Evolutionary conservation across 2,888 invertebrate species (phyloP).

Genomic region (Bhutanitis thaidina): DNA sequence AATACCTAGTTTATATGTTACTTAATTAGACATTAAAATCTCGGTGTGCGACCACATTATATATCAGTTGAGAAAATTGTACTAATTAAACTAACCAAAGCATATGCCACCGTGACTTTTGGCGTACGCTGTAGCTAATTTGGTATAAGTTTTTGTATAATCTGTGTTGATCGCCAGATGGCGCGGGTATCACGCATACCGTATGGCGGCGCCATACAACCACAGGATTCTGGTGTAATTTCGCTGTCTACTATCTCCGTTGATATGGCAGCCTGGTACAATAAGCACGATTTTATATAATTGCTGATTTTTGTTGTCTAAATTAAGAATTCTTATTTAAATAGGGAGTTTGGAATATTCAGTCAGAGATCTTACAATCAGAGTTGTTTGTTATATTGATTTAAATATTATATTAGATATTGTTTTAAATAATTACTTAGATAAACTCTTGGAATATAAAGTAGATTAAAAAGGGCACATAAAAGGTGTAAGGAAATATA

Average conservation of each 20-base stretch:
- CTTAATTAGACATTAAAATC: background rate
- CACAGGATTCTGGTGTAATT: constrained; percentile 46
- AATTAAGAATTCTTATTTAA: no score
- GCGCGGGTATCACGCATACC: constrained; percentile 42
- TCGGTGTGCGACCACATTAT: background rate
- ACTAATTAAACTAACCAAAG: constrained; percentile 56
- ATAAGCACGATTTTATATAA: background rate
- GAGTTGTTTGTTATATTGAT: no score
- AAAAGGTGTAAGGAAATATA: no score
- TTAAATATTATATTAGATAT: no score
- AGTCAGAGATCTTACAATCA: no score
- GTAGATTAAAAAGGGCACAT: no score
- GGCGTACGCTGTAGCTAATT: constrained; percentile 44
- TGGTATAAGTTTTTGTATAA: constrained; percentile 49
- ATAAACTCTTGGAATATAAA: no score
- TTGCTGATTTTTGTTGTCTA: no score
- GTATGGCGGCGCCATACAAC: constrained; percentile 48
- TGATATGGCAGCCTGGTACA: constrained; percentile 39
- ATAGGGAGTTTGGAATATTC: no score
- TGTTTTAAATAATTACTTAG: no score
- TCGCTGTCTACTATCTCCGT: constrained; percentile 56
- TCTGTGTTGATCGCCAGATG: constrained; percentile 55
- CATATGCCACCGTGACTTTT: constrained; percentile 68
- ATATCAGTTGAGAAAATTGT: constrained; percentile 33
- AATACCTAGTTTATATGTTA: background rate